Base-by-base conservation (phyloP, 2,113 vertebrate species). In the Syngnathus scovelli region DNA sequence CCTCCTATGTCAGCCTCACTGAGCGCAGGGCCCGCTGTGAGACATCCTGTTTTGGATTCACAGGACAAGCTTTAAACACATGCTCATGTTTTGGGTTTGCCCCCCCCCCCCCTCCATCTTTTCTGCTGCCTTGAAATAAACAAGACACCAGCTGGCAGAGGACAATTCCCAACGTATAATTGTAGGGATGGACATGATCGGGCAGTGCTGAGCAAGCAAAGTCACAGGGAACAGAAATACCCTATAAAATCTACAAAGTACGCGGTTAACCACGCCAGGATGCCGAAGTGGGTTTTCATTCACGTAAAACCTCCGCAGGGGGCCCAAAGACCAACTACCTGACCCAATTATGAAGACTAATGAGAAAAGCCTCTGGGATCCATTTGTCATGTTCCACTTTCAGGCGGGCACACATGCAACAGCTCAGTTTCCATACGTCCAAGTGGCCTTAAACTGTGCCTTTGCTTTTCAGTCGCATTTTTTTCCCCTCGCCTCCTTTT, bases 31-130 rank as follows among this genome's bases (percentile, higher is more conserved):
- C 87, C 85, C 84, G 88, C 86, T 87, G 89, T 88, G 89, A 71
- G 86, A 88, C 86, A 80, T 89, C 86, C 88, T 91, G 89, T 89
- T 89, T 86, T 82, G 76, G 79, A 76, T 87, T 86, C 79, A 79
- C 61, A 69, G 72, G 72, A 87, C 81, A 78, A 83, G 84, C 71
- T 83, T 88, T 82, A 63, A 81, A 83, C 86, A 88, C 79, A 80
- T 86, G 88, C 81, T 87, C 72, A 67, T 75, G 78, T 84, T 86
- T 86, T 82, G 77, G 79, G 68, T 71, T 82, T 55, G 64, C 69
- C 54, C 64, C 71, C 70, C 74, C 5, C 16, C 15, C 55, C 27
- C 12, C 23, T 56, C 27, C 27, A 15, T 33, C 55, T 33, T 33
- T 23, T 55, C 38, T 64, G 70, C 68, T n/a, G 18, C 36, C 48